Conservation (phyloP, 2,797 vertebrate species). For the Sternotherus odoratus region DNA sequence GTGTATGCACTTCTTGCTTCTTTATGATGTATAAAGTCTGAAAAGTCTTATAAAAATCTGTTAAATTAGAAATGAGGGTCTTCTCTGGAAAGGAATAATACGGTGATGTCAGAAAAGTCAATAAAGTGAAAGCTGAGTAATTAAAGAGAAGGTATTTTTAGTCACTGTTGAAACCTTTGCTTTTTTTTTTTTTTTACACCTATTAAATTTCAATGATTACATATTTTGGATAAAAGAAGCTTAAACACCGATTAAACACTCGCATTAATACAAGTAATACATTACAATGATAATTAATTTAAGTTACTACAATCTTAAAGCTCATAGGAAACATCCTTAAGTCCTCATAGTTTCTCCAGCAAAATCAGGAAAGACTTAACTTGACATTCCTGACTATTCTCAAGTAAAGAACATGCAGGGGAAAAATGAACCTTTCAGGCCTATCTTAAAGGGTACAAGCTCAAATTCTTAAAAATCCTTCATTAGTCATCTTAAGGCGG, state of each 20-base stretch:
- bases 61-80: not conserved
- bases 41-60: not conserved
- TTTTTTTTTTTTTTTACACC: not conserved
- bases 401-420: not conserved
- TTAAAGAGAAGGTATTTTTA: not conserved
- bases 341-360: not conserved
- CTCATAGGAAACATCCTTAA: not conserved
- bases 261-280: not conserved
- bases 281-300: too few relatives aligned
- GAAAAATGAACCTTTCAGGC: accelerated
- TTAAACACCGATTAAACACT: not conserved
- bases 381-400: not conserved
- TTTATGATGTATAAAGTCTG: not conserved
- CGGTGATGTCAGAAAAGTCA: not conserved
- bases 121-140: not conserved
- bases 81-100: not conserved
- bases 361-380: not conserved
- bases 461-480: too few relatives aligned
- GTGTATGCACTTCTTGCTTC: not conserved
- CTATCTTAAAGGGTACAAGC: not conserved
- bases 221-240: not conserved
- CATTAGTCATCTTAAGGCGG: too few relatives aligned
- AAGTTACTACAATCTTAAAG: not conserved
- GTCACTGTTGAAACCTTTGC: not conserved
- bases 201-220: not conserved